These are phyloP conservation scores for Lasiurus borealis DNA, from an alignment of 2,113 vertebrate genomes.

Conservation along the genomic window DNA sequence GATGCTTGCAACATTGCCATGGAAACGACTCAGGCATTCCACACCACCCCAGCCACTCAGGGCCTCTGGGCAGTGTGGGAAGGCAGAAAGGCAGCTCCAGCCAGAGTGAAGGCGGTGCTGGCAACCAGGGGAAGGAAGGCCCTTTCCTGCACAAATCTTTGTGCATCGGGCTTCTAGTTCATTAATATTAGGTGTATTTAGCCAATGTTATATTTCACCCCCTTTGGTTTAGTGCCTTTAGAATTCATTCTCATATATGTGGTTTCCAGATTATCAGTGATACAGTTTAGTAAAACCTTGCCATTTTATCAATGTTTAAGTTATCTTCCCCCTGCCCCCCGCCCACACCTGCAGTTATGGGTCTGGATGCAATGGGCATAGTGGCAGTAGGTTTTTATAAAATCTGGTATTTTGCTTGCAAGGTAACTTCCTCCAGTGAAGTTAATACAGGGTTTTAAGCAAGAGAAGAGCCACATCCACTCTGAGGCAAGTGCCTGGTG, in stretches of 20 bases:
- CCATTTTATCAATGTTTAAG: conserved; percentile 11
- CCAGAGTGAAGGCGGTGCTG: too few species aligned
- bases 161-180: not conserved
- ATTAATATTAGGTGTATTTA: not conserved
- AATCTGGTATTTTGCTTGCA: not conserved
- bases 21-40: too few species aligned
- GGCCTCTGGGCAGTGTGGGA: too few species aligned
- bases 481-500: not conserved
- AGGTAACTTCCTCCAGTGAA: not conserved
- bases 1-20: too few species aligned
- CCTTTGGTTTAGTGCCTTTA: not conserved
- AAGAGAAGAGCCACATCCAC: not conserved
- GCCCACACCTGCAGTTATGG: not conserved
- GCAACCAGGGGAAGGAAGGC: too few species aligned
- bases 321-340: not conserved
- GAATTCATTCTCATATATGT: not conserved
- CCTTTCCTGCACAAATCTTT: too few species aligned
- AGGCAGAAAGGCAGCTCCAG: too few species aligned
- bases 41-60: too few species aligned
- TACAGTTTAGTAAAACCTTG: not conserved
- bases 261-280: not conserved
- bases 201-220: not conserved
- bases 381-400: not conserved
- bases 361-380: not conserved
- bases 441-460: not conserved